These are phyloP conservation scores for Phalacrocorax carbo DNA, from an alignment of 2,113 vertebrate species.

Conservation along the genomic window DNA sequence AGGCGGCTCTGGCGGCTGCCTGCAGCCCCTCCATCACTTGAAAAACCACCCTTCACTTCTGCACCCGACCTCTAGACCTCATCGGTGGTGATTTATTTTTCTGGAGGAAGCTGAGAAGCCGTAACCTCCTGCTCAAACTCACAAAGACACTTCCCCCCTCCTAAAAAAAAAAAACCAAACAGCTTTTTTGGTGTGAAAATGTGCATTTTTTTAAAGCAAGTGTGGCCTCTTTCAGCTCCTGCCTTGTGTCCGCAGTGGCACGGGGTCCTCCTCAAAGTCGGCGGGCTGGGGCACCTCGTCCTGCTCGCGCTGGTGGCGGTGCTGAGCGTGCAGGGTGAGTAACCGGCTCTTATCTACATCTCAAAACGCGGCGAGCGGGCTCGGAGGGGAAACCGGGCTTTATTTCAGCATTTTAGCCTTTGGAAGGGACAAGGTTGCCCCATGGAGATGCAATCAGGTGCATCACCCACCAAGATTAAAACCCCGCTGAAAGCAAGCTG, in stretches of 20 bases:
- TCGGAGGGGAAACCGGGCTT: accelerated
- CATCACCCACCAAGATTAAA: background rate
- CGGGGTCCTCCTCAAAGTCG: accelerated
- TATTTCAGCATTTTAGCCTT: background rate
- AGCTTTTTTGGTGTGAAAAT: background rate
- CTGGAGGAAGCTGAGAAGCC: background rate
- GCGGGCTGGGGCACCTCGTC: background rate
- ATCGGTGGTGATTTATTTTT: background rate
- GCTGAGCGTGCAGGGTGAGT: background rate
- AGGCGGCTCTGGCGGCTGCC: background rate
- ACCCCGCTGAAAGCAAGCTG: background rate
- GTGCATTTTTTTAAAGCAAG: background rate
- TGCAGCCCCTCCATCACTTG: background rate
- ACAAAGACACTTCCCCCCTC: no score
- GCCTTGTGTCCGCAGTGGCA: background rate
- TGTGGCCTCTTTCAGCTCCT: background rate
- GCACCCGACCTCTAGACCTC: no score
- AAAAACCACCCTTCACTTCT: background rate
- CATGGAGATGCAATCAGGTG: accelerated
- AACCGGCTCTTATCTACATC: background rate
- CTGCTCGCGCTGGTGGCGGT: background rate
- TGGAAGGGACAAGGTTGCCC: background rate
- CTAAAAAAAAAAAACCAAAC: accelerated
- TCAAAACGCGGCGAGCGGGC: background rate
- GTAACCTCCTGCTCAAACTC: background rate